These are phyloP conservation scores for Laterallus jamaicensis DNA, from an alignment of 2,113 vertebrate genomes.

Conservation along the genomic window DNA sequence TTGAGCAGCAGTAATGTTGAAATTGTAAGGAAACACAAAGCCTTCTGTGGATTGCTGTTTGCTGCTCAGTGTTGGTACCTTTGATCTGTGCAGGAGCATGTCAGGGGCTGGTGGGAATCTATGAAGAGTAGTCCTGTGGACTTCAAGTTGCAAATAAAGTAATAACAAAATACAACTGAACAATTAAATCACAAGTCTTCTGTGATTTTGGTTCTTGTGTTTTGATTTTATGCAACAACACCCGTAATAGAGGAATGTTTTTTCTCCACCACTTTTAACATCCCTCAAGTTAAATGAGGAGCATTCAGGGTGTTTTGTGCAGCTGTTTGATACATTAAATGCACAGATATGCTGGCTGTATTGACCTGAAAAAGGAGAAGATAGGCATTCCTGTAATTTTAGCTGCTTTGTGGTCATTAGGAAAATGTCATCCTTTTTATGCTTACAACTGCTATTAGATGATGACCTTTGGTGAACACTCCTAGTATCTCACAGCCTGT, in stretches of 20 bases:
- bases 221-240: conserved; percentile 49
- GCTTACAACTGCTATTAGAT: conserved; percentile 5
- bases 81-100: background rate
- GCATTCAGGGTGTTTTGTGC: background rate
- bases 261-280: conserved; percentile 30
- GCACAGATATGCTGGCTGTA: background rate
- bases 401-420: conserved; percentile 24
- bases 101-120: background rate
- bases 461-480: conserved; percentile 17
- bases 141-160: conserved; percentile 37
- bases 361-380: conserved; percentile 38
- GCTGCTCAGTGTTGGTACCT: background rate
- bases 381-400: conserved; percentile 19
- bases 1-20: background rate
- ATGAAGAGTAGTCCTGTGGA: background rate
- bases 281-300: conserved; percentile 30
- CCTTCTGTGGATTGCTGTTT: background rate
- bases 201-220: background rate
- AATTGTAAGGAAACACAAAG: background rate
- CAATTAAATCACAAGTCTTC: conserved; percentile 56
- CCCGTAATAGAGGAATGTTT: conserved; percentile 12
- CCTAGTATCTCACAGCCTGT: background rate
- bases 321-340: conserved; percentile 36
- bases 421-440: conserved; percentile 30
- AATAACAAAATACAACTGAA: conserved; percentile 38